Evolutionary conservation across 2,888 invertebrate genomes (phyloP), one percentile per base, ranked within the genome.

Genomic region (Eumerus sabulonum): DNA sequence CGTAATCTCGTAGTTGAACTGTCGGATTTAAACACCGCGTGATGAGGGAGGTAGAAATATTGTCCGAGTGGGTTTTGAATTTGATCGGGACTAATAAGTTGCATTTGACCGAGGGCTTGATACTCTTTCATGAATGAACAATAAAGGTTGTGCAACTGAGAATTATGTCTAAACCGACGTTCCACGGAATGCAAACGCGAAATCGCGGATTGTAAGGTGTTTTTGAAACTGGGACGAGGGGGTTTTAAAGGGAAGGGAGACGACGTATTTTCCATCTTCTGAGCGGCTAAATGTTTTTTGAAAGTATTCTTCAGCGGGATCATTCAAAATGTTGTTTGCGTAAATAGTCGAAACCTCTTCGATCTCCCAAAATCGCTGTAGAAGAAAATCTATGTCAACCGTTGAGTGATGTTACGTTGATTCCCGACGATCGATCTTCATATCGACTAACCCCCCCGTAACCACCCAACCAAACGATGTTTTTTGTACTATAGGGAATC

Each of bases 1-100:
- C 76, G 57, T 12, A 59, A 63, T 67, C 76, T 82, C 1, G 79
- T 82, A n/a, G 70, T 64, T 11, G 76, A 63, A 42, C 73, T 82
- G 13, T 62, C 68, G 3, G 73, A 54, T 35, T 76, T 77, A 2
- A 77, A 50, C 1, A 82, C 70, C 1, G 81, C 68, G 50, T 83
- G 82, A 40, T 83, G 74, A 11, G 82, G 57, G 16, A 82, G 48
- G 19, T 81, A 82, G 40, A 73, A 71, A 35, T 51, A 36, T n/a
- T 74, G 62, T 12, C 38, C 40, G 14, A 38, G 47, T 59, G 9
- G 59, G 7, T 27, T 56, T 12, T 63, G 36, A 11, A 64, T 17
- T 45, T 82, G 59, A 17, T 51, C 9, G 5, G 48, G 9, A 1
- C 56, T 36, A n/a, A 82, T 27, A n/a, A 42, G 36, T 18, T 51